A percentile compares a stretch with the other conserved stretches of the same genome.
These are phyloP conservation scores for Mustelus asterias DNA, from an alignment of 2,113 vertebrate species.

Conservation along the genomic window DNA sequence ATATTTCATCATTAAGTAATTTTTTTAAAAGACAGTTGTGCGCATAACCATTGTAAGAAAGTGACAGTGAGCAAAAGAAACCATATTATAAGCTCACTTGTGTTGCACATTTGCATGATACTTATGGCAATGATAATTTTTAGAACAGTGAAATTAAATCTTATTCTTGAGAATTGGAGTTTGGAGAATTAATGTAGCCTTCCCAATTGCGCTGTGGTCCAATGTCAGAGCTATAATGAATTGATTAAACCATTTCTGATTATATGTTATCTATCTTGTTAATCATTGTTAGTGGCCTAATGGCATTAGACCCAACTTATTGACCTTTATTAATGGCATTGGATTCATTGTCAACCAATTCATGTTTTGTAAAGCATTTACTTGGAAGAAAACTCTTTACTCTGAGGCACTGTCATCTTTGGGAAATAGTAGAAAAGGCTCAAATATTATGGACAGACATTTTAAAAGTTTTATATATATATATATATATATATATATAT, in stretches of 20 bases:
- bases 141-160: neutral
- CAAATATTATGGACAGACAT: neutral
- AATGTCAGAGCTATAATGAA: neutral
- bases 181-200: neutral
- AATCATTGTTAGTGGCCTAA: conserved; percentile 12
- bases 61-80: neutral
- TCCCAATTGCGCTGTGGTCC: neutral
- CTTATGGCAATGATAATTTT: neutral
- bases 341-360: conserved; percentile 2
- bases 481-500: no score
- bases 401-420: neutral
- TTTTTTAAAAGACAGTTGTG: neutral
- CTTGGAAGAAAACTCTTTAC: neutral
- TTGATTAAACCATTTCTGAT: neutral
- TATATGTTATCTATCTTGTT: conserved; percentile 14
- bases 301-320: neutral
- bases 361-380: conserved; percentile 15
- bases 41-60: neutral
- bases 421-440: neutral
- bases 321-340: conserved; percentile 25
- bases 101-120: neutral
- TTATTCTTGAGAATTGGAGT: neutral
- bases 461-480: neutral
- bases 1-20: no score
- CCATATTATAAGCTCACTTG: neutral